Conservation (phyloP, 2,888 invertebrate genomes). For the Epistrophe eligans region DNA sequence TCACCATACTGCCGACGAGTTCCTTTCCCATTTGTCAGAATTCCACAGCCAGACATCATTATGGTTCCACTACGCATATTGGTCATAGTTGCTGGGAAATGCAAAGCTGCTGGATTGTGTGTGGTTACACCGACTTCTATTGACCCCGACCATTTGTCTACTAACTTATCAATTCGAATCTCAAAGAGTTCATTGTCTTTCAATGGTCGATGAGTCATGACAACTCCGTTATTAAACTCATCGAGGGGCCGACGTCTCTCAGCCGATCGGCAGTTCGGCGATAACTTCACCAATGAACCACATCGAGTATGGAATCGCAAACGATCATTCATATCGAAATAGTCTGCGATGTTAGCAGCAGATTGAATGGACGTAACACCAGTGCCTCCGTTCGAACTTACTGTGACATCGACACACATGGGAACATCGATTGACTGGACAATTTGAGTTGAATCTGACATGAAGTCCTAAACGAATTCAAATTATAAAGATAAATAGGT, state of each 20-base stretch:
- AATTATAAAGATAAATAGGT: background rate
- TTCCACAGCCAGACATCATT: slow-evolving; percentile 99
- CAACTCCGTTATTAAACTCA: slow-evolving; percentile 98
- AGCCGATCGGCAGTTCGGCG: slow-evolving; percentile 92
- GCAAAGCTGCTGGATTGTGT: slow-evolving; percentile 94
- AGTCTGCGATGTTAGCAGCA: slow-evolving; percentile 78
- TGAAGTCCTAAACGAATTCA: slow-evolving; percentile 76
- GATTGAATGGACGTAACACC: slow-evolving; percentile 61
- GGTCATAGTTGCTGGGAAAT: slow-evolving; percentile 98
- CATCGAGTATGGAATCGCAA: slow-evolving; percentile 94
- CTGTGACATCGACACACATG: slow-evolving; percentile 81
- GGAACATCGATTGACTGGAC: slow-evolving; percentile 83
- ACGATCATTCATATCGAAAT: slow-evolving; percentile 85
- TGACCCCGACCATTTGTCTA: slow-evolving; percentile 94
- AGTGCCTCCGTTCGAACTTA: slow-evolving; percentile 64
- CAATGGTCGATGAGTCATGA: slow-evolving; percentile 95
- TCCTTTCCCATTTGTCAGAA: slow-evolving; percentile 97
- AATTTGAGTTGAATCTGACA: slow-evolving; percentile 77
- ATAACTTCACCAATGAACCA: slow-evolving; percentile 93
- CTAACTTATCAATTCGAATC: slow-evolving; percentile 95
- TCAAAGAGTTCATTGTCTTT: slow-evolving; percentile 96
- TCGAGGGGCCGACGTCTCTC: slow-evolving; percentile 94
- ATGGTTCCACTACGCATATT: slow-evolving; percentile 96
- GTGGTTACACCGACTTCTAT: slow-evolving; percentile 94
- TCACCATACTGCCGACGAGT: slow-evolving; percentile 96